A percentile compares a stretch with the other conserved stretches of the same genome.
Conservation (phyloP, 2,888 invertebrate genomes). For the Andrena chrysosceles region DNA sequence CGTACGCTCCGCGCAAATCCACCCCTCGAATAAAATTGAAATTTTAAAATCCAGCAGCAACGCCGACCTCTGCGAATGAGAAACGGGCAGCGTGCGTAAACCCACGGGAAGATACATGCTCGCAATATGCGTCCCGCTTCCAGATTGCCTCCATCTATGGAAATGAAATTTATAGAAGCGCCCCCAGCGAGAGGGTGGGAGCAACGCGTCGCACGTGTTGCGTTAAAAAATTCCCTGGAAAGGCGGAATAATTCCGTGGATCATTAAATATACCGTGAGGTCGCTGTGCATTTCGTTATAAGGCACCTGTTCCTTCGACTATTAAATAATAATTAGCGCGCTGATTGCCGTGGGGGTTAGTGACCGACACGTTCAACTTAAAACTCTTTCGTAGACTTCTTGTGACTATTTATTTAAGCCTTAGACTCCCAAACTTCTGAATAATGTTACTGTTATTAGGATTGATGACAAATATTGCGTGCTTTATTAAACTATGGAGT, state of each 20-base stretch:
- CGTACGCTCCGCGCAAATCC: neutral
- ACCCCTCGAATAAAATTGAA: neutral
- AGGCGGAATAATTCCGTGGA: neutral
- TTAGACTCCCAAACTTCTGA: too few relatives aligned
- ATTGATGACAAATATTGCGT: too few relatives aligned
- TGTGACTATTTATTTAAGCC: too few relatives aligned
- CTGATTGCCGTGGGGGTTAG: neutral
- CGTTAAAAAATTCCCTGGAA: conserved; percentile 3
- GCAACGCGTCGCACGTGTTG: neutral
- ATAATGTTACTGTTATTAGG: too few relatives aligned
- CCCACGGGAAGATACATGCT: conserved; percentile 6
- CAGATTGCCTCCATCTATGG: neutral
- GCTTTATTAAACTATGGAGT: too few relatives aligned
- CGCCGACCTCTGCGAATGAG: neutral
- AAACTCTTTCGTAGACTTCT: neutral
- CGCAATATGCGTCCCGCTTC: neutral
- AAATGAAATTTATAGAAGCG: conserved; percentile 7
- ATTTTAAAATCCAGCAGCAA: neutral
- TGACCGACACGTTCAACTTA: neutral
- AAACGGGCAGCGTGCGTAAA: neutral
- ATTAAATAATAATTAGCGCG: conserved; percentile 25
- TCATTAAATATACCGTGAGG: neutral
- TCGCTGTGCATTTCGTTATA: neutral
- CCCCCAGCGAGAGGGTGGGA: too few relatives aligned
- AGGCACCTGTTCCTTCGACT: neutral